Conservation (phyloP, 2,888 invertebrate species). For the Glyphotaelius pellucidus region DNA sequence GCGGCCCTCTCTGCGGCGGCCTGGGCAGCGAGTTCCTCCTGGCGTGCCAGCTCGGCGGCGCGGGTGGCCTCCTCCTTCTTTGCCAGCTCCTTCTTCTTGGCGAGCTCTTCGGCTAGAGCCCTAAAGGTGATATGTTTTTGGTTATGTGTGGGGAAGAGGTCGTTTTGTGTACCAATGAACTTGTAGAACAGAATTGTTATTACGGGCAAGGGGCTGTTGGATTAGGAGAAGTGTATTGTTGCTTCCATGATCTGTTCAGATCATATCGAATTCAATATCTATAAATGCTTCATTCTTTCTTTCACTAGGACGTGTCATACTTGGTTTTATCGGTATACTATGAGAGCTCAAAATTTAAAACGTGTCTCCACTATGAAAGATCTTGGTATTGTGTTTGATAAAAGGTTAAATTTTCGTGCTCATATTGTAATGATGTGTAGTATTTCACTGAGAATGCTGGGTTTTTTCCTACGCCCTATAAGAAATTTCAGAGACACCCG, state of each 20-base stretch:
- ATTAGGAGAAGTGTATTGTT: not conserved
- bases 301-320: no score
- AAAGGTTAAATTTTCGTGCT: no score
- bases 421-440: no score
- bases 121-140: slow-evolving; percentile 68
- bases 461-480: no score
- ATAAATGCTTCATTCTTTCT: no score
- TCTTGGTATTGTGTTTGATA: no score
- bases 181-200: not conserved
- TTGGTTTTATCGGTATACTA: no score
- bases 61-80: slow-evolving; percentile 75
- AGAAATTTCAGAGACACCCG: no score
- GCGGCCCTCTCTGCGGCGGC: slow-evolving; percentile 74
- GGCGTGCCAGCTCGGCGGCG: slow-evolving; percentile 75
- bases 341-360: no score
- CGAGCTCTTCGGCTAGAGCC: slow-evolving; percentile 78
- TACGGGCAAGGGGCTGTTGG: not conserved
- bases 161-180: not conserved
- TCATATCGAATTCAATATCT: no score
- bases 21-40: slow-evolving; percentile 73
- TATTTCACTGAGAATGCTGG: no score
- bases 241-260: not conserved
- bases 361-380: no score
- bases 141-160: slow-evolving; percentile 64
- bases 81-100: slow-evolving; percentile 76